Evolutionary conservation across 2,113 vertebrate genomes (phyloP), one percentile per base, ranked within the genome.

Genomic region (Clarias macrocephalus): DNA sequence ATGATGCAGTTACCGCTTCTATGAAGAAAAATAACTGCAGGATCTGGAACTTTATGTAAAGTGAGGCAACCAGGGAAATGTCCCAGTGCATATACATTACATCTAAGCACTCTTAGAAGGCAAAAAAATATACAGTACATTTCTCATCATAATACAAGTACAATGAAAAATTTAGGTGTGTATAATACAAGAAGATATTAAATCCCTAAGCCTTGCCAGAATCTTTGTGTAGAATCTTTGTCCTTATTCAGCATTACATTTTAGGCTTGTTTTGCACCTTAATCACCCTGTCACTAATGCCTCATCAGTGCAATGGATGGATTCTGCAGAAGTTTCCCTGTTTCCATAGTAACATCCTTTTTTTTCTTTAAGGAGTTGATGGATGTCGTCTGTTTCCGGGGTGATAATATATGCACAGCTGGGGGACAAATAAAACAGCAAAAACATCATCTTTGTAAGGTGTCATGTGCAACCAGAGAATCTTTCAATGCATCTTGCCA

Each of bases 291-390:
- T 48, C 42, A 25, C 25, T 59, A 79, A 42, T 80, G 33, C 9
- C 30, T 63, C 42, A 73, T 25, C 37, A 72, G 66, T 21, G 59
- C 7, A 10, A 62, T 59, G 73, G n/a, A 57, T 68, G 60, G 73
- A 82, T 88, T 82, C 82, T 87, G 85, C n/a, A 65, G 25, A 33
- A 30, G 80, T 91, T 89, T 82, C 86, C 30, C 28, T 57, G 87
- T 91, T 90, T 85, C 88, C 87, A 89, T 90, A 88, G 91, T 63
- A 89, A 91, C 76, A 85, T 52, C 75, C 63, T 81, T 80, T 76
- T 54, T 54, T 75, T 76, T 76, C 62, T 48, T 37, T 12, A 56
- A 66, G 75, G 80, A 75, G 79, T 30, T 73, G 33, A 84, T 73
- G 80, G 33, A 88, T 88, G 75, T 70, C 80, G 63, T 57, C 65